A percentile compares a stretch with the other conserved stretches of the same genome.
phyloP scores from a whole-genome alignment of 2,797 vertebrate species.

The Syncerus caffer region DNA sequence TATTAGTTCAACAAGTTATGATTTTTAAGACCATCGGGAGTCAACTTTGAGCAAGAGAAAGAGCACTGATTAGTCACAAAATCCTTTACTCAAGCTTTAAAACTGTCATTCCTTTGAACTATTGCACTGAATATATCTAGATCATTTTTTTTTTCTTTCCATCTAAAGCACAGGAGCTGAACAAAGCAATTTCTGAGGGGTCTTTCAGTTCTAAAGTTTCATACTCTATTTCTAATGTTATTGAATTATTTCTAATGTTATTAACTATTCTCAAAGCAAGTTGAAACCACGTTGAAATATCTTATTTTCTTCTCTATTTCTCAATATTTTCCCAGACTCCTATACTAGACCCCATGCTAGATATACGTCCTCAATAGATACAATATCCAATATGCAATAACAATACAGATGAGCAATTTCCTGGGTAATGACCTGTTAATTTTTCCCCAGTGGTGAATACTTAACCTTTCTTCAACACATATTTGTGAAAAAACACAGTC shows the following conservation, averaged over 20 bases:
- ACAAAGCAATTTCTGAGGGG: background rate
- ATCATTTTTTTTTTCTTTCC: constrained; percentile 21
- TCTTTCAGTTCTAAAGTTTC: background rate
- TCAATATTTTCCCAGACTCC: background rate
- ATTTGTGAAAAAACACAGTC: constrained; percentile 36
- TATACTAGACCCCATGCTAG: background rate
- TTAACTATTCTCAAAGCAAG: constrained; percentile 8
- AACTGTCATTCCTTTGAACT: background rate
- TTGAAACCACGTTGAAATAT: constrained; percentile 12
- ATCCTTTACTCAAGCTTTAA: background rate
- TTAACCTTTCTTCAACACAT: background rate
- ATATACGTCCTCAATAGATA: background rate
- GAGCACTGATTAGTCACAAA: background rate
- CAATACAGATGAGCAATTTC: background rate
- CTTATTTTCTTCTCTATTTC: background rate
- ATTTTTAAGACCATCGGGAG: background rate
- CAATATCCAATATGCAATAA: background rate
- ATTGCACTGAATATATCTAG: background rate
- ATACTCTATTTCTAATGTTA: background rate
- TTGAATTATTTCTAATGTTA: background rate
- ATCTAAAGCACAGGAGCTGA: background rate
- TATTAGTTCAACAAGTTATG: background rate
- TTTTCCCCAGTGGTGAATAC: background rate
- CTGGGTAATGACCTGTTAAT: background rate
- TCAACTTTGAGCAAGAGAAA: background rate